Evolutionary conservation across 2,888 invertebrate genomes (phyloP).

Genomic region (Agrotis puta): DNA sequence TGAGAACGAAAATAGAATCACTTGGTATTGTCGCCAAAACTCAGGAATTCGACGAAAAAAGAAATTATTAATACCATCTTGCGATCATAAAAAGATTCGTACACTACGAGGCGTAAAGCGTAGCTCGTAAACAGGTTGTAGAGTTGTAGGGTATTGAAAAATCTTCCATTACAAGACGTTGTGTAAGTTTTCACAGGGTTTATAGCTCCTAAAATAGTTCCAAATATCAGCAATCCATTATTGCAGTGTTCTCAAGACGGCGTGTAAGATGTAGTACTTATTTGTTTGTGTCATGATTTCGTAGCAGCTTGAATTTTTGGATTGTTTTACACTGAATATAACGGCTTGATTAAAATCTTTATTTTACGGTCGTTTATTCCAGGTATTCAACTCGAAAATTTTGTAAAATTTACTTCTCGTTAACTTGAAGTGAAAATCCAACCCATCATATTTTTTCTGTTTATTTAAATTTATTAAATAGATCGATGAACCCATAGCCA

Average conservation of each 20-base stretch:
- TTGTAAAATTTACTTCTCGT: neutral
- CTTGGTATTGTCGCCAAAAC: conserved; percentile 45
- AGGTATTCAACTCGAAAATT: no score
- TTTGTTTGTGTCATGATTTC: conserved; percentile 32
- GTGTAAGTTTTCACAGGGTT: conserved; percentile 23
- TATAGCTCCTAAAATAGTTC: conserved; percentile 41
- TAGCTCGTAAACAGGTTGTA: conserved; percentile 8
- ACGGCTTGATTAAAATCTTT: neutral
- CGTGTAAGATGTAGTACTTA: conserved; percentile 27
- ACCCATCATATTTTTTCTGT: neutral
- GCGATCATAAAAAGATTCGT: conserved; percentile 3
- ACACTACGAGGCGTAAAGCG: conserved; percentile 4
- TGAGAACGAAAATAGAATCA: conserved; percentile 40
- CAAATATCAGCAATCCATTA: conserved; percentile 40
- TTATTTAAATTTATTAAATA: neutral
- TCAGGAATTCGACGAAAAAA: conserved; percentile 26
- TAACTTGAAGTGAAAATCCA: neutral
- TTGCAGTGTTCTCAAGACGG: conserved; percentile 21
- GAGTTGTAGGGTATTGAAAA: conserved; percentile 12
- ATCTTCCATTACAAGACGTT: conserved; percentile 12
- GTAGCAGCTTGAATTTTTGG: conserved; percentile 35
- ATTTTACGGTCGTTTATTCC: neutral
- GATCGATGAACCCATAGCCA: neutral
- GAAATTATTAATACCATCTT: conserved; percentile 11
- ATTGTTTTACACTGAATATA: neutral